Evolutionary conservation across 2,113 vertebrate species (phyloP).

Genomic region (Gambusia holbrooki): DNA sequence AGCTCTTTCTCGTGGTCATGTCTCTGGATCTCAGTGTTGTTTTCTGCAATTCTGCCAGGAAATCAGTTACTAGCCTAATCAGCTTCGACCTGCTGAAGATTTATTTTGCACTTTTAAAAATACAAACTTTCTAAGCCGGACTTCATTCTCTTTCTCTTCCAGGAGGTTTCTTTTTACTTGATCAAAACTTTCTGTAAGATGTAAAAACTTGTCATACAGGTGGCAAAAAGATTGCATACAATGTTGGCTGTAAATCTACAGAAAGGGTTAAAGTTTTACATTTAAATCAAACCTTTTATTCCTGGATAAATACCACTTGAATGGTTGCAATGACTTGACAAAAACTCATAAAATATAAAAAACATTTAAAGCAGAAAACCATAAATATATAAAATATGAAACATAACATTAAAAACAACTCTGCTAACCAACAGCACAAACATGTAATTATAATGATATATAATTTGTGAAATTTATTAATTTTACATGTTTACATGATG

Average conservation of each 20-base stretch:
- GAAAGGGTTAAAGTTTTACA: neutral
- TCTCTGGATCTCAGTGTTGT: conserved; percentile 86
- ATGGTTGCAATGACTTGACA: neutral
- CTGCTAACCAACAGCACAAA: too few relatives aligned
- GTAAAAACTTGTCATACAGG: neutral
- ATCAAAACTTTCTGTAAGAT: conserved; percentile 87
- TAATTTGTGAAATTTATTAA: too few relatives aligned
- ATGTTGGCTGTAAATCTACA: neutral
- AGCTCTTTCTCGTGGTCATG: conserved; percentile 86
- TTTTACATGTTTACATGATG: too few relatives aligned
- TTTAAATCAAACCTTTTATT: neutral
- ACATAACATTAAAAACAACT: neutral
- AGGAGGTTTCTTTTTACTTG: conserved; percentile 84
- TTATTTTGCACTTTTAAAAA: neutral
- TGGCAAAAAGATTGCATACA: neutral
- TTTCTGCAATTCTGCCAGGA: conserved; percentile 86
- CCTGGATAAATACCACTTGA: neutral
- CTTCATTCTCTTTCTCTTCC: conserved; percentile 87
- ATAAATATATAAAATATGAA: neutral
- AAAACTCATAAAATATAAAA: too few relatives aligned
- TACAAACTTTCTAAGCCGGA: conserved; percentile 87
- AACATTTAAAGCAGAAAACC: too few relatives aligned
- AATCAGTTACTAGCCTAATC: neutral
- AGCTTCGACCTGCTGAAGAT: neutral
- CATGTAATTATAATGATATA: neutral